Percentiles rank a stretch among this genome's conserved stretches.
Conservation (phyloP, 2,888 invertebrate species). For the Plebejus argus region DNA sequence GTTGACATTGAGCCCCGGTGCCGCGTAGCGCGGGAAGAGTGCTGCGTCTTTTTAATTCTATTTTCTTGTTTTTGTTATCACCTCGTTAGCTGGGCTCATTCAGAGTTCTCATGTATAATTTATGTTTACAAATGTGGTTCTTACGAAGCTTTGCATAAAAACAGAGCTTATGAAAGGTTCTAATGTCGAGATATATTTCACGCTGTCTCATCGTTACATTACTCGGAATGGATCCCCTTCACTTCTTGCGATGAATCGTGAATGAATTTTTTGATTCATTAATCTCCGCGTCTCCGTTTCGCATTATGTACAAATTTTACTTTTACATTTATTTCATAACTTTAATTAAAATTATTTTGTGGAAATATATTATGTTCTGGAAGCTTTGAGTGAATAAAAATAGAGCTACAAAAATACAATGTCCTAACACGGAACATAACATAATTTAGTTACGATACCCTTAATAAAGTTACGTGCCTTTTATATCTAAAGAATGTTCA, state of each 20-base stretch:
- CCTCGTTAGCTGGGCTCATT: constrained; percentile 47
- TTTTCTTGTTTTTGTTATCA: constrained; percentile 45
- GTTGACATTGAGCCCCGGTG: constrained; percentile 70
- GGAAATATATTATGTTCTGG: not conserved
- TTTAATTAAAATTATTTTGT: not conserved
- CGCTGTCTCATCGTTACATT: not conserved
- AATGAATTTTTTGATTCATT: constrained; percentile 18
- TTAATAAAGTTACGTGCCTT: not conserved
- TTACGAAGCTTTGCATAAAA: constrained; percentile 31
- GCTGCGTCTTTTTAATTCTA: constrained; percentile 47
- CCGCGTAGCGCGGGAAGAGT: constrained; percentile 46
- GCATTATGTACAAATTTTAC: not conserved
- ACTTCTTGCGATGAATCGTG: not conserved
- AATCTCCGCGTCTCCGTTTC: not conserved
- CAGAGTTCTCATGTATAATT: constrained; percentile 34
- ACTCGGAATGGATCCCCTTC: constrained; percentile 1
- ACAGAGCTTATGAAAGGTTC: constrained; percentile 31
- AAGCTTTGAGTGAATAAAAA: not conserved
- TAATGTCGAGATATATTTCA: constrained; percentile 23
- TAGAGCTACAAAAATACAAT: not conserved
- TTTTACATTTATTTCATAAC: not conserved
- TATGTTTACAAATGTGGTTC: constrained; percentile 30
- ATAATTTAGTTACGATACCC: not conserved
- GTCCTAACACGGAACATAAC: not conserved
- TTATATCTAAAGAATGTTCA: not conserved